These are phyloP conservation scores for Thecophora atra DNA, from an alignment of 2,888 invertebrate genomes.

Conservation along the genomic window DNA sequence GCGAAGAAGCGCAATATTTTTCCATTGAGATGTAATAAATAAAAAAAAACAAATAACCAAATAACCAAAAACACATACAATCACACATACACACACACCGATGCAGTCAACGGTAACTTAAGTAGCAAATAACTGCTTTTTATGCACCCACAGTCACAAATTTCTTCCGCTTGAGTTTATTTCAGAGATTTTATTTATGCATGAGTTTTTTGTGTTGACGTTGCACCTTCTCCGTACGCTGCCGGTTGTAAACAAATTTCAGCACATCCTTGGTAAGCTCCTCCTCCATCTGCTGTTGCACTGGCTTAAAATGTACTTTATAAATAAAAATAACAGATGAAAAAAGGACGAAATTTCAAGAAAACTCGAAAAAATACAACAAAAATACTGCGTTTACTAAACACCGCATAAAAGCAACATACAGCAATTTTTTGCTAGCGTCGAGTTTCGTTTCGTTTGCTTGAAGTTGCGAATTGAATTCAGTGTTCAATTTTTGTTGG, in stretches of 20 bases:
- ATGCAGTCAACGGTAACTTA: constrained; percentile 1
- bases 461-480: no score
- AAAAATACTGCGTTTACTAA: no score
- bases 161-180: constrained; percentile 26
- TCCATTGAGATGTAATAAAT: neutral
- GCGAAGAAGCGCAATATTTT: neutral
- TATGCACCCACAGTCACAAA: constrained; percentile 20
- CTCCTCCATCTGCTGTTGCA: neutral
- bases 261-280: neutral
- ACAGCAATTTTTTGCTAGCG: no score
- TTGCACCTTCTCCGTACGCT: constrained; percentile 1
- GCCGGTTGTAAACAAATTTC: neutral
- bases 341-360: no score
- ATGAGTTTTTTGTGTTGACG: neutral
- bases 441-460: no score
- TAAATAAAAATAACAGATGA: no score
- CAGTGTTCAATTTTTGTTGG: no score
- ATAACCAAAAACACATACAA: constrained; percentile 29
- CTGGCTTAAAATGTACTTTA: no score
- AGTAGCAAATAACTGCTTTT: constrained; percentile 20
- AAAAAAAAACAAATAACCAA: neutral
- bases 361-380: no score
- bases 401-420: no score
- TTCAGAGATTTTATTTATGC: constrained; percentile 21
- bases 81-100: constrained; percentile 14